Evolutionary conservation across 2,113 vertebrate genomes (phyloP), one percentile per base, ranked within the genome.

Genomic region (Chloroceryle aenea): DNA sequence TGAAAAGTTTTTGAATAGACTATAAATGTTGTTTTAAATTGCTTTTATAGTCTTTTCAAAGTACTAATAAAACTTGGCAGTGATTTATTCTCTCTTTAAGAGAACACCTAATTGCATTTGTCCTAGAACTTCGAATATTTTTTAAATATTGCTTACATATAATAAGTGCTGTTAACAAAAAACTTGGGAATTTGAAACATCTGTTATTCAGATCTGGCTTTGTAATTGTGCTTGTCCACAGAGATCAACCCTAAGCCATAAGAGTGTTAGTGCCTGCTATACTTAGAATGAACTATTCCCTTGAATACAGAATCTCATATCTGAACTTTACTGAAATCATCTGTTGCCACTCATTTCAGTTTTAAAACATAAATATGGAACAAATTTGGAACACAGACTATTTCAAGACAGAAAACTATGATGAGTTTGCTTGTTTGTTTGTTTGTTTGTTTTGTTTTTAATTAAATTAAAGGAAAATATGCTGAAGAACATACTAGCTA

Each of bases 141-240:
- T 22, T 77, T 87, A 87, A 75, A 26, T 69, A 62, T 50, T 71
- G 13, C 66, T 82, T 66, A 34, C 17, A 73, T 87, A 58, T 90
- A 93, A 52, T 29, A 86, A 77, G 10, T 13, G 83, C 30, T 61
- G 27, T 73, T 92, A 89, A 66, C 27, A 55, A 77, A 93, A 95
- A 85, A 36, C 38, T 82, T 73, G 67, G 78, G 55, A 95, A 38
- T 75, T 71, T 26, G 58, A 90, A 94, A 62, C 78, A 94, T 90
- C 81, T 92, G 66, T 58, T 93, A 42, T 43, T 91, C 58, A 85
- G 43, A 77, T 85, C 72, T 90, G 55, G 27, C 48, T 91, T 86
- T 73, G 34, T 66, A 86, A 80, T 55, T 77, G 38, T 77, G 68
- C 74, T 94, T 89, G 63, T 72, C 62, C 52, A 62, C 63, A 85